These are phyloP conservation scores for Thripadectes ignobilis DNA, from an alignment of 2,797 vertebrate species.

Conservation along the genomic window DNA sequence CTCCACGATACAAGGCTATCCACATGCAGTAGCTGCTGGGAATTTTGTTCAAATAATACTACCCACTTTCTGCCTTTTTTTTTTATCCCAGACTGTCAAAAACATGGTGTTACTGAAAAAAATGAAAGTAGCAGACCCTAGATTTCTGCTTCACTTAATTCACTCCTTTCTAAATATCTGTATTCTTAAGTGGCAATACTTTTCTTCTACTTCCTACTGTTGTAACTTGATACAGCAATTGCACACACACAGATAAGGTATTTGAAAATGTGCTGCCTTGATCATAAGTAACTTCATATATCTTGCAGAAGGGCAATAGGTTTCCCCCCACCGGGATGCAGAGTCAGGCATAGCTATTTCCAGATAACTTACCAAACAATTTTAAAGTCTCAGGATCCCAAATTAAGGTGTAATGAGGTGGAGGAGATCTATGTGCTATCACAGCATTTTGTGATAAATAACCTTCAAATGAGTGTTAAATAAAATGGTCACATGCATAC, in stretches of 20 bases:
- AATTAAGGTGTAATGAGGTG: conserved; percentile 11
- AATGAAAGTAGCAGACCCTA: neutral
- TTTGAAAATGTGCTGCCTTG: neutral
- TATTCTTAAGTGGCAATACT: neutral
- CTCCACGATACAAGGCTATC: neutral
- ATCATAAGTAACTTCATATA: neutral
- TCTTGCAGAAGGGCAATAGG: conserved; percentile 9
- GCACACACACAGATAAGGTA: neutral
- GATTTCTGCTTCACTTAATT: neutral
- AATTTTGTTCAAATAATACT: neutral
- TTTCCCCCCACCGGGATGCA: neutral
- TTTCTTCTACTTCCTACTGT: neutral
- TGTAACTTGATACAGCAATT: neutral
- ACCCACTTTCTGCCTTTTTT: neutral
- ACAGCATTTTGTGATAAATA: neutral
- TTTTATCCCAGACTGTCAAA: neutral
- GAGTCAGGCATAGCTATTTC: conserved; percentile 15
- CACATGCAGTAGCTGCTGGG: neutral
- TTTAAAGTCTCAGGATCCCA: conserved; percentile 7
- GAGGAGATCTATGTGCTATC: neutral
- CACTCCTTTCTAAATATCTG: neutral
- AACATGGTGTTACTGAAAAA: neutral
- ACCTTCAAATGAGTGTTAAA: neutral
- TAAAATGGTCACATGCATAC: neutral
- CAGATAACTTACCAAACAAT: neutral